Conservation (phyloP, 2,888 invertebrate genomes). For the Peribatodes rhomboidaria region DNA sequence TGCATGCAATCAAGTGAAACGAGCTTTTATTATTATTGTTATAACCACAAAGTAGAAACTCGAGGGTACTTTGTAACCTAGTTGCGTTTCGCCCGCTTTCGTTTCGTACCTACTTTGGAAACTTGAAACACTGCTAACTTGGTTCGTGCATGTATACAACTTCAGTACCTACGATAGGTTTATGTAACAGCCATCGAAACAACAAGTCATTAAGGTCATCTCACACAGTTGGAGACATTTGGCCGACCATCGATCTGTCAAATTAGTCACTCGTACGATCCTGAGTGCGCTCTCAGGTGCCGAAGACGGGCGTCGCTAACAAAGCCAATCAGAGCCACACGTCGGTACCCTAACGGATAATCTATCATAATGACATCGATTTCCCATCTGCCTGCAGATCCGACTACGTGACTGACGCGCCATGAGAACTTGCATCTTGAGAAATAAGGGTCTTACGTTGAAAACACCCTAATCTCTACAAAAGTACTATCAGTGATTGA, state of each 20-base stretch:
- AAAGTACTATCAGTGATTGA: no score
- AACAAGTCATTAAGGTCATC: slow-evolving; percentile 70
- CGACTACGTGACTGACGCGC: slow-evolving; percentile 65
- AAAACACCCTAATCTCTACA: slow-evolving; percentile 4
- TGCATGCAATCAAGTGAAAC: slow-evolving; percentile 67
- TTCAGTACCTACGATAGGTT: slow-evolving; percentile 28
- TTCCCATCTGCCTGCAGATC: slow-evolving; percentile 70
- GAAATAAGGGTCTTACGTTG: slow-evolving; percentile 24
- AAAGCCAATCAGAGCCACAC: slow-evolving; percentile 82
- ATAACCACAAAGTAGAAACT: slow-evolving; percentile 38
- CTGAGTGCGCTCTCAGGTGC: slow-evolving; percentile 74
- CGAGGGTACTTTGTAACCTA: slow-evolving; percentile 39
- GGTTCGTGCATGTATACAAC: slow-evolving; percentile 23
- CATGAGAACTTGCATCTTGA: slow-evolving; percentile 63
- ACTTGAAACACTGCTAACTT: slow-evolving; percentile 28
- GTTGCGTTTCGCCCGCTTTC: slow-evolving; percentile 35
- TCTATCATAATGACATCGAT: slow-evolving; percentile 85
- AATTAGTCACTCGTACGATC: slow-evolving; percentile 72
- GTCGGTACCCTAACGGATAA: slow-evolving; percentile 75
- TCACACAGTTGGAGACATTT: slow-evolving; percentile 59
- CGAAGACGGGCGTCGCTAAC: slow-evolving; percentile 77
- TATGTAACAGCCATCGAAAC: slow-evolving; percentile 43
- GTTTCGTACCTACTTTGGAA: slow-evolving; percentile 32
- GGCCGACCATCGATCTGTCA: slow-evolving; percentile 81
- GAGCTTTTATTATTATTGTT: slow-evolving; percentile 57